phyloP scores from a whole-genome alignment of 2,888 invertebrate species.

The Mythimna pallens region DNA sequence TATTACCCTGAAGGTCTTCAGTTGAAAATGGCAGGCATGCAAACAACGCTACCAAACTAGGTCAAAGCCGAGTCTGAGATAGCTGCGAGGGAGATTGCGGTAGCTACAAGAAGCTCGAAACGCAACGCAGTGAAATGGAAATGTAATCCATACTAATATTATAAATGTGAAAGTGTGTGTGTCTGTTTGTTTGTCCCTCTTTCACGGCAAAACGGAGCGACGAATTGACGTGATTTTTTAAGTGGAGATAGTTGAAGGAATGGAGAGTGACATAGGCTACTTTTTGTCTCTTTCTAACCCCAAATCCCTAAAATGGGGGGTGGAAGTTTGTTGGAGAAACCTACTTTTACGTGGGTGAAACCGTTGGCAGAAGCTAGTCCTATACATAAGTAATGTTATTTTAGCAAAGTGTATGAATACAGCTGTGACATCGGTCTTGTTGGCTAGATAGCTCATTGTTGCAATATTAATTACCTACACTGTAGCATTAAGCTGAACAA shows the following conservation, averaged over 20 bases:
- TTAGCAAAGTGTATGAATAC: background rate
- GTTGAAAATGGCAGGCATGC: slow-evolving; percentile 2
- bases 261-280: too few species aligned
- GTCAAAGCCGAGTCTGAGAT: slow-evolving; percentile 2
- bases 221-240: too few species aligned
- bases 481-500: slow-evolving; percentile 3
- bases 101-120: background rate
- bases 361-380: too few species aligned
- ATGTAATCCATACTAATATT: too few species aligned
- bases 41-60: slow-evolving; percentile 2
- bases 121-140: slow-evolving; percentile 16
- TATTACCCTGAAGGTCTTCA: background rate
- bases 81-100: background rate
- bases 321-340: too few species aligned
- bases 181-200: too few species aligned
- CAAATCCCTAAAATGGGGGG: too few species aligned
- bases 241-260: too few species aligned
- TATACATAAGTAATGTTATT: slow-evolving; percentile 22
- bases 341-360: too few species aligned
- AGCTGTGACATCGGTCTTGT: background rate
- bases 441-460: background rate
- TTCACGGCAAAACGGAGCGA: too few species aligned
- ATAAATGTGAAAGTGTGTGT: too few species aligned
- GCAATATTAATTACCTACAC: slow-evolving; percentile 21
- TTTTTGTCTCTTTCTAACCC: too few species aligned